Evolutionary conservation across 1,140 invertebrate genomes (phyloP).

Genomic region (Sesamia nonagrioides): DNA sequence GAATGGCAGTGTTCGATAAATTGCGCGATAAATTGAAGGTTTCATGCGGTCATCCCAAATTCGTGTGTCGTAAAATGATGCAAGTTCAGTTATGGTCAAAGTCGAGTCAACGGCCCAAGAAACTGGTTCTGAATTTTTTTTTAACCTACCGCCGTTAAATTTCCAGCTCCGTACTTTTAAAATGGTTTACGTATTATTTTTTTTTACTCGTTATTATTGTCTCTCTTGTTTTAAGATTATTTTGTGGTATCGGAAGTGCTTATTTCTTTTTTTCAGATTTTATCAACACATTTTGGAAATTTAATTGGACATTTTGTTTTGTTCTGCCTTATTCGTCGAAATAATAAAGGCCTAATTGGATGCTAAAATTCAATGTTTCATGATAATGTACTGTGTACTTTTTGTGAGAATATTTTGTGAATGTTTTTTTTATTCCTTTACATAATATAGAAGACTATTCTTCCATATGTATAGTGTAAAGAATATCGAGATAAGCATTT

Average conservation of each 20-base stretch:
- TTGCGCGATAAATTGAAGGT: slow-evolving; percentile 61
- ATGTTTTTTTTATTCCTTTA: not conserved
- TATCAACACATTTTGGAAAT: not conserved
- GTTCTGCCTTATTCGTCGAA: not conserved
- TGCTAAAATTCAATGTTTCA: not conserved
- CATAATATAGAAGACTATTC: no score
- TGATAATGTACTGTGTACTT: not conserved
- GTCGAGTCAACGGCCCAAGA: slow-evolving; percentile 73
- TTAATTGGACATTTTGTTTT: not conserved
- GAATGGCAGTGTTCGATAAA: slow-evolving; percentile 63
- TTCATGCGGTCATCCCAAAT: slow-evolving; percentile 59
- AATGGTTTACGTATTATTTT: slow-evolving; percentile 17
- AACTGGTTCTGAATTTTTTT: slow-evolving; percentile 70
- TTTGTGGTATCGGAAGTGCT: slow-evolving; percentile 6
- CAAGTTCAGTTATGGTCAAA: slow-evolving; percentile 72
- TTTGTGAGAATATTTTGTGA: not conserved
- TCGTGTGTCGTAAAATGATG: slow-evolving; percentile 66
- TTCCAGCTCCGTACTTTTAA: not conserved
- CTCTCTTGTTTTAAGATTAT: slow-evolving; percentile 16
- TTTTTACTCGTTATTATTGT: slow-evolving; percentile 33
- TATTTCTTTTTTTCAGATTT: slow-evolving; percentile 17
- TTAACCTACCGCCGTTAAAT: slow-evolving; percentile 49
- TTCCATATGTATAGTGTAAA: no score
- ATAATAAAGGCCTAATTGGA: not conserved
- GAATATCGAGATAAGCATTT: no score